Percentiles rank a stretch among this genome's conserved stretches.
Conservation (phyloP, 2,797 vertebrate genomes). For the Acanthurus tractus region DNA sequence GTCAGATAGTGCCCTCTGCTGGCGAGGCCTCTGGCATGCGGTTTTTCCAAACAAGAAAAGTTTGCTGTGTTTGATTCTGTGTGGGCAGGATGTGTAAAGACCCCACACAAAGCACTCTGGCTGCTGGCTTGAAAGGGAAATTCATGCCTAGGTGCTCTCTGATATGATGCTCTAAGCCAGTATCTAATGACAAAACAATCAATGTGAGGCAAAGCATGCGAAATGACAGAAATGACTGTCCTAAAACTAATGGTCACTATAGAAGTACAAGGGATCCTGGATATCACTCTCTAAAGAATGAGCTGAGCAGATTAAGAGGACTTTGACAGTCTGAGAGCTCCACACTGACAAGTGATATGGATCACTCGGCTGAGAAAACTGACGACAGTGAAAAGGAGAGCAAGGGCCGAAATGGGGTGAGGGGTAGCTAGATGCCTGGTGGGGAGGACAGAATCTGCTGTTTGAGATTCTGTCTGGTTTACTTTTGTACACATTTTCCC, state of each 20-base stretch:
- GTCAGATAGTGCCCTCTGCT: slow-evolving; percentile 72
- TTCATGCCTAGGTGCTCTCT: slow-evolving; percentile 32
- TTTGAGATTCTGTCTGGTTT: slow-evolving; percentile 60
- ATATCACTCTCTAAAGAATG: slow-evolving; percentile 25
- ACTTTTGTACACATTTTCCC: slow-evolving; percentile 61
- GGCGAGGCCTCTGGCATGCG: slow-evolving; percentile 38
- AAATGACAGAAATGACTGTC: slow-evolving; percentile 20
- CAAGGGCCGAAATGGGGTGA: slow-evolving; percentile 26
- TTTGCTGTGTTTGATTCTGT: slow-evolving; percentile 22
- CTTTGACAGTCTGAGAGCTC: slow-evolving; percentile 41
- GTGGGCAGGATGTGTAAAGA: slow-evolving; percentile 29
- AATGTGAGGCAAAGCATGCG: slow-evolving; percentile 14
- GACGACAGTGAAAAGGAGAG: slow-evolving; percentile 33
- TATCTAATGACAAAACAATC: slow-evolving; percentile 34
- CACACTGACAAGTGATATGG: slow-evolving; percentile 38
- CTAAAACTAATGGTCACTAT: slow-evolving; percentile 28
- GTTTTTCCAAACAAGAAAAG: slow-evolving; percentile 1
- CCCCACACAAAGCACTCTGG: slow-evolving; percentile 19
- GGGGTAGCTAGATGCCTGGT: slow-evolving; percentile 44
- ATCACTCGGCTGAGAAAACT: slow-evolving; percentile 51
- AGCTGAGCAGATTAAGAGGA: slow-evolving; percentile 34
- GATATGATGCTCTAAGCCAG: slow-evolving; percentile 32
- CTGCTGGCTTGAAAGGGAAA: slow-evolving; percentile 38
- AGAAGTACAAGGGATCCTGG: slow-evolving; percentile 23
- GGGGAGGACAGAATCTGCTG: slow-evolving; percentile 51